Evolutionary conservation across 2,888 invertebrate species (phyloP), one percentile per base, ranked within the genome.

Genomic region (Andrena flavipes): DNA sequence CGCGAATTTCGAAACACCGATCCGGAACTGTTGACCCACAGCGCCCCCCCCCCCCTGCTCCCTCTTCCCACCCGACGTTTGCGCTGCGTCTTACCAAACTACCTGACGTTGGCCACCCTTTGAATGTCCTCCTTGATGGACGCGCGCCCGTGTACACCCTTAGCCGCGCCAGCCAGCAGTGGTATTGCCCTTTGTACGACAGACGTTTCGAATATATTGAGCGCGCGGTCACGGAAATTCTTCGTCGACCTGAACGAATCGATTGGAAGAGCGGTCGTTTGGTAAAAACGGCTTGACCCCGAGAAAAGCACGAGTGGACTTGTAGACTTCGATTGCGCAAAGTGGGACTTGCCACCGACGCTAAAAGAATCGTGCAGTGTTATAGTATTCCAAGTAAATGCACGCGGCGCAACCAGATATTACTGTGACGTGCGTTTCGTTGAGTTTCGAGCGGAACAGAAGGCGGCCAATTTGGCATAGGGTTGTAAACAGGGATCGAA

Each of bases 1-100:
- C 87, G 88, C 88, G 90, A 91, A 92, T 92, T 89, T 89, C 90
- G 86, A 85, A 88, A 89, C 91, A 89, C 78, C 83, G 79, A 76
- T 76, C 85, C 83, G 82, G 83, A 76, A 84, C 84, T 76, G 72
- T 75, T 60, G 48, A 77, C 84, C 82, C 84, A 42, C 42, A 16
- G 42, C 79, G 75, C 78, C 62, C 42, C 26, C 42, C 67, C 75
- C 26, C 26, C 26, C 26, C 26, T 26, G 59, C 42, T 23, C 42
- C n/a, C 20, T 54, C 20, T 23, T n/a, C 7, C 54, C 56, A 4
- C 56, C 10, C 23, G 75, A 81, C 85, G 87, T 91, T 90, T 88
- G 86, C 84, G 72, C 80, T 86, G 79, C 91, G 89, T 90, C 91
- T 91, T 91, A 90, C 80, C 71, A 56, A 59, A 59, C 62, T 56